Evolutionary conservation across 2,888 invertebrate genomes (phyloP), one percentile per base, ranked within the genome.

Genomic region (Matsumyia berberina): DNA sequence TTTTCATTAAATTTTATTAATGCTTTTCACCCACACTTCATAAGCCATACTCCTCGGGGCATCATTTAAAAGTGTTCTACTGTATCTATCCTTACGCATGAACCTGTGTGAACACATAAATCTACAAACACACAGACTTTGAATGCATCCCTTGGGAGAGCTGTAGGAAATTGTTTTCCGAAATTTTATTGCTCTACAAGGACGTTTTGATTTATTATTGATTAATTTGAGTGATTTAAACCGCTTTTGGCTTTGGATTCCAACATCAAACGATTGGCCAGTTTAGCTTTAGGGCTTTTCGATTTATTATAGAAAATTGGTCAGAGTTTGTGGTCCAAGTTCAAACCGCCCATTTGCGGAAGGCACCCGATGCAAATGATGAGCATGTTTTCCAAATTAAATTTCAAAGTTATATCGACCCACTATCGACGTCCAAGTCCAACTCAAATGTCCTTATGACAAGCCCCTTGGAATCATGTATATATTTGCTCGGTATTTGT

Each of bases 181-280:
- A 15, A 72, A 82, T 58, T 72, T 82, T 77, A 77, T 72, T 53
- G 82, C 58, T 66, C 82, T 64, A 39, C 35, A 24, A 66, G 82
- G 82, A 12, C 51, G 44, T 72, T 72, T 77, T 82, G 77, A 77
- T 82, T 77, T 82, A 72, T 76, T 76, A 76, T 76, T 72, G 82
- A 82, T 82, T 82, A 70, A 60, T 77, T 66, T 77, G 82, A 82
- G 58, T 72, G 81, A 81, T 81, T 81, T 70, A 81, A 76, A 64
- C 17, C 49, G 76, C 46, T 58, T 42, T 80, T 19, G 60, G 60
- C 69, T 15, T 46, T 31, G 29, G 35, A 53, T 51, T 37, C 51
- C 29, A 11, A 70, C 62, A 58, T 67, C 76, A 76, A 76, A 66
- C 37, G 49, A 49, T 62, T 60, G 51, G 6, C 60, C 57, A 55